Percentiles rank a stretch among this genome's conserved stretches.
These are phyloP conservation scores for Saccostrea glomerata DNA, from an alignment of 1,140 invertebrate genomes.

Conservation along the genomic window DNA sequence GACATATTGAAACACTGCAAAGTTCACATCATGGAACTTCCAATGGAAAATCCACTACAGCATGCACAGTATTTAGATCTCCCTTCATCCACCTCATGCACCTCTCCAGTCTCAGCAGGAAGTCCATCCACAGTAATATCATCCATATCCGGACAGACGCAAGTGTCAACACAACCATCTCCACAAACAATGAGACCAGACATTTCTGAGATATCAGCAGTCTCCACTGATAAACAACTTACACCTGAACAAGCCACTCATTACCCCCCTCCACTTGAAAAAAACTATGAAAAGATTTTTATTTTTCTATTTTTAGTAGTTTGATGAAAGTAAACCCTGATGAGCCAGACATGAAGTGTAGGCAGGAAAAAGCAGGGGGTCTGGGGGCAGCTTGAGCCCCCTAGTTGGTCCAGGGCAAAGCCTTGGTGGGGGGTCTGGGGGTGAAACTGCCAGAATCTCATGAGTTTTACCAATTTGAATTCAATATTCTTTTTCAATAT, in stretches of 20 bases:
- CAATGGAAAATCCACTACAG: slow-evolving; percentile 73
- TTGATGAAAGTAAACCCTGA: too few species aligned
- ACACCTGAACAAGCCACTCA: neutral
- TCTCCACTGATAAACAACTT: slow-evolving; percentile 16
- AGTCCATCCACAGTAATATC: slow-evolving; percentile 36
- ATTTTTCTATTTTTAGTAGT: too few species aligned
- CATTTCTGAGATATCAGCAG: slow-evolving; percentile 8
- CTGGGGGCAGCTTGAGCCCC: too few species aligned
- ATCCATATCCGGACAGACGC: slow-evolving; percentile 40
- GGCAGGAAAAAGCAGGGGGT: too few species aligned
- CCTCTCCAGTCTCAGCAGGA: slow-evolving; percentile 26
- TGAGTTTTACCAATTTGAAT: too few species aligned
- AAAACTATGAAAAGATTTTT: too few species aligned
- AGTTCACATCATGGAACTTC: slow-evolving; percentile 71
- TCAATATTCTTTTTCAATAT: too few species aligned
- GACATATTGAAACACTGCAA: slow-evolving; percentile 67
- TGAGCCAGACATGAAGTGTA: too few species aligned
- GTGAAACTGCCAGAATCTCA: too few species aligned
- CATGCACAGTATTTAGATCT: slow-evolving; percentile 74
- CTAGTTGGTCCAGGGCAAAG: too few species aligned
- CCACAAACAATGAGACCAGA: slow-evolving; percentile 15
- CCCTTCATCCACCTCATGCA: slow-evolving; percentile 1
- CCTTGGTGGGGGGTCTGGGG: too few species aligned
- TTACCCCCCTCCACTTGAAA: too few species aligned
- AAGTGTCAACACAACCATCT: neutral